Base-by-base conservation (phyloP, 2,888 invertebrate species). In the Andrena minutula region DNA sequence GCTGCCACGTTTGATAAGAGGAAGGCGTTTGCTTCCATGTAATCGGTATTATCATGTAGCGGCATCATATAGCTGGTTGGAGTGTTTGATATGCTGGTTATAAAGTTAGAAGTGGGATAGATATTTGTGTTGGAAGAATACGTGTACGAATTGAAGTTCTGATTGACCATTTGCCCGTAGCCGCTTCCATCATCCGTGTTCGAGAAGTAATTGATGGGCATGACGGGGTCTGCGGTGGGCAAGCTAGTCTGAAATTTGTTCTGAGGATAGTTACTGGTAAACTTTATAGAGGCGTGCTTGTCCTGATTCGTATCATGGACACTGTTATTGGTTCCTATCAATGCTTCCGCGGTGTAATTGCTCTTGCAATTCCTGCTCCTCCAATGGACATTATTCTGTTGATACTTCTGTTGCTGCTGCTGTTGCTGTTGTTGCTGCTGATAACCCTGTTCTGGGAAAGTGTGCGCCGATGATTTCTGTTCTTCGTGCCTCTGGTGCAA, bases 271-370 rank as follows among this genome's bases (percentile, higher is more conserved):
- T 93, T 93, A 12, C 90, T 47, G 0, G 91, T 83, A 41, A 93
- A 93, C 58, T 94, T 94, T n/a, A 92, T 92, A 2, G 90, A 84
- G 2, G 91, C 86, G 30, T 93, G 93, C 63, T 93, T 94, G 1
- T 94, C 93, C 0, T 89, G 86, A 56, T 82, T 90, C 2, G 85
- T 87, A 16, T 93, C 93, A 63, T 91, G 91, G 53, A 92, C 86
- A 58, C 84, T 92, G n/a, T 80, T 89, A 12, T 91, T 92, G 0
- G 89, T 88, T 0, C 94, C 92, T 60, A 94, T 94, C 23, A 94
- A 75, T 5, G 94, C 93, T 70, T 94, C 94, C 0, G 94, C 94
- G 0, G 94, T 94, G 66, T 94, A 94, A 79, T 93, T 94, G 69
- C 94, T 94, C 75, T 94, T 94, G 74, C 94, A 94, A 71, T 94